Evolutionary conservation across 1,140 invertebrate genomes (phyloP), one percentile per base, ranked within the genome.

Genomic region (Penaeus vannamei): DNA sequence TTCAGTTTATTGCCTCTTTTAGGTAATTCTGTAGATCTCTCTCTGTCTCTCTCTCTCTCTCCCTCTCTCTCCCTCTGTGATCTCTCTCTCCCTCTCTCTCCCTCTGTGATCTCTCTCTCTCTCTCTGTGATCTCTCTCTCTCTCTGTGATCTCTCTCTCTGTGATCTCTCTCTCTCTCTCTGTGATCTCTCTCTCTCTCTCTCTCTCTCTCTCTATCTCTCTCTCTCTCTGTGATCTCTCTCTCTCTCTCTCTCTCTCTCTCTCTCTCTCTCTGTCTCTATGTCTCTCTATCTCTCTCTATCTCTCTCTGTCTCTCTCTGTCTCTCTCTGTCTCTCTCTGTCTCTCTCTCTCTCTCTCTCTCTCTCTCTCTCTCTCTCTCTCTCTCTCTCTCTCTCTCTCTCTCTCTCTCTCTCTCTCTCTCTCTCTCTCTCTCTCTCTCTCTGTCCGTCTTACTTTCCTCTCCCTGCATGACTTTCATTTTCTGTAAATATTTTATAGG

Each of bases 91-190:
- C 23, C n/a, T 60, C 42, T 23, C 53, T 59, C 61, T n/a, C n/a
- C n/a, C n/a, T n/a, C n/a, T n/a, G n/a, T n/a, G n/a, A n/a, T n/a
- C 23, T 82, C 53, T n/a, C 26, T 20, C n/a, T 77, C 46, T 60
- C 59, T 61, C 69, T 46, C 42, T n/a, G n/a, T n/a, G n/a, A n/a
- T 3, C 62, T 22, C 46, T 29, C 32, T n/a, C 69, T 59, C 46
- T 76, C 46, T n/a, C 64, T n/a, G n/a, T n/a, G n/a, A n/a, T 46
- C 81, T 32, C 81, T 83, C 61, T 32, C 61, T 64, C 81, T n/a
- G n/a, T n/a, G n/a, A n/a, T n/a, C 36, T 32, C 81, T 20, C 17
- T 42, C 60, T 32, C 61, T 62, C n/a, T n/a, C n/a, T n/a, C n/a
- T n/a, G n/a, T n/a, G n/a, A n/a, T n/a, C n/a, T n/a, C n/a, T n/a